Percentiles rank a stretch among this genome's conserved stretches.
phyloP scores from a whole-genome alignment of 2,888 invertebrate species.

The Nemotelus nigrinus region DNA sequence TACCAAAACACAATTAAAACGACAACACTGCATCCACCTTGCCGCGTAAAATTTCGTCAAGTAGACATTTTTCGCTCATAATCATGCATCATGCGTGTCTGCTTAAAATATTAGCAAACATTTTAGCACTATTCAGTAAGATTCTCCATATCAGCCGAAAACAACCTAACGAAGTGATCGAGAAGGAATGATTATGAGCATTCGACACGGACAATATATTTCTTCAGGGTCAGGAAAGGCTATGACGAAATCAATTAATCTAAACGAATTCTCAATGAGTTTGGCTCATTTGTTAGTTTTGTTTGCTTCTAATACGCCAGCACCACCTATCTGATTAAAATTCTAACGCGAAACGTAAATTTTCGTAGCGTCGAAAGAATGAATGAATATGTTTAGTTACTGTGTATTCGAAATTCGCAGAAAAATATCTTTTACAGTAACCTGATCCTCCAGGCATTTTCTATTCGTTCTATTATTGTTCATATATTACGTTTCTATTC shows the following conservation, averaged over 20 bases:
- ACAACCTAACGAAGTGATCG: not conserved
- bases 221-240: conserved; percentile 13
- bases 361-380: no score
- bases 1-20: no score
- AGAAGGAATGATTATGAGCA: not conserved
- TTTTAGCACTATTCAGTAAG: conserved; percentile 23
- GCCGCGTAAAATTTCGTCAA: not conserved
- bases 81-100: conserved; percentile 11
- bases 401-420: no score
- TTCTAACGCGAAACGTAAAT: no score
- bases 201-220: conserved; percentile 28
- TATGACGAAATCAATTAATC: conserved; percentile 19
- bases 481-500: no score
- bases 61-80: not conserved
- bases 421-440: no score
- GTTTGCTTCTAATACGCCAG: no score
- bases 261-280: not conserved
- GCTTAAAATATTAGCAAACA: conserved; percentile 18
- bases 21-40: not conserved
- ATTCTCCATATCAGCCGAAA: not conserved
- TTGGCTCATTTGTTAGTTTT: no score
- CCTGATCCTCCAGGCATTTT: no score
- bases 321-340: no score
- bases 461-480: no score
- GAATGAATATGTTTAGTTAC: no score